Evolutionary conservation across 2,797 vertebrate genomes (phyloP), one percentile per base, ranked within the genome.

Genomic region (Rhynchotus rufescens): DNA sequence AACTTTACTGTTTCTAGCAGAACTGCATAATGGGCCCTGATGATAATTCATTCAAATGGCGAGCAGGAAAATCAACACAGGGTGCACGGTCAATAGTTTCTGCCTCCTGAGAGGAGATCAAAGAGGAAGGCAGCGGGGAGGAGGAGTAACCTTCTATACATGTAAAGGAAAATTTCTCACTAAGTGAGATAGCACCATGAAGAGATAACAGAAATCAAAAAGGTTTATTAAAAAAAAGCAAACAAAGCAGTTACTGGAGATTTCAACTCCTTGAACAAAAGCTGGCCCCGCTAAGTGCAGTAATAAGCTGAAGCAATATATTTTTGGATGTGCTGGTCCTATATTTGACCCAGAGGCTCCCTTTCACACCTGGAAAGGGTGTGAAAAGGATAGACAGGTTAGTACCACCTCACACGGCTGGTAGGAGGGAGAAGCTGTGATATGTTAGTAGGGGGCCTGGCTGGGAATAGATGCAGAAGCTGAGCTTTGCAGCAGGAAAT

Each of bases 171-270:
- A 95, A 95, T 59, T 38, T 80, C 84, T 59, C 34, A 32, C 62
- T 73, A 86, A 80, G 56, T 84, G 89, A 80, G 79, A 95, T 74
- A 94, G 34, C 1, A 0, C 81, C 74, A n/a, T 1, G 12, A 92
- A 47, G 62, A 95, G 92, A 93, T 93, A 94, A 92, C 67, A 80
- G 84, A 85, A 95, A 92, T 95, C 75, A 92, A 86, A 95, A 91
- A 84, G 92, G 91, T 86, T 88, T 94, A 82, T 94, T 93, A 52
- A 76, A 93, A 56, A 94, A 78, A 40, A 40, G 71, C 68, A 94
- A 95, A 88, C 85, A 72, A 76, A 94, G 82, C 82, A 82, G 74
- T 82, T 88, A 82, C 62, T 51, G 57, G 77, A 89, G 68, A 87
- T 82, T 84, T 94, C 36, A 74, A 30, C 80, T 84, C 9, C 61